phyloP scores from a whole-genome alignment of 2,113 vertebrate species.

The Hippocampus abdominalis region DNA sequence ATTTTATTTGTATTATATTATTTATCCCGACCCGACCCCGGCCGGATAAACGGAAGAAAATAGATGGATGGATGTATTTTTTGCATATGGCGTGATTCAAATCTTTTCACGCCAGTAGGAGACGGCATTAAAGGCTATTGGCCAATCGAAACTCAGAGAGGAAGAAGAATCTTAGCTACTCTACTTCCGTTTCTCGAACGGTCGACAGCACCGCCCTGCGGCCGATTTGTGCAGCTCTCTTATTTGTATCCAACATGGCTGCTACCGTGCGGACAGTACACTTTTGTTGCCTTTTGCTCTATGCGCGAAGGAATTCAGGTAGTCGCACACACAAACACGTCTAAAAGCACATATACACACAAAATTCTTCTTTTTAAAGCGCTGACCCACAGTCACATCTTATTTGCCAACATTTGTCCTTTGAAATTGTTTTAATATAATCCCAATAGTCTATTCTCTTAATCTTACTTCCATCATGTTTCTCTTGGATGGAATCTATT shows the following conservation, averaged over 20 bases:
- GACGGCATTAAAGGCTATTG: neutral
- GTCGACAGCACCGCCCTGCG: constrained; percentile 37
- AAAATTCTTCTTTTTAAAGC: neutral
- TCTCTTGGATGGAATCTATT: too few species aligned
- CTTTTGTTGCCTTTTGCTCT: constrained; percentile 2
- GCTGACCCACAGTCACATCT: too few species aligned
- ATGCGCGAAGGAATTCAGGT: constrained; percentile 21
- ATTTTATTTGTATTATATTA: too few species aligned
- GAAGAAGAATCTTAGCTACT: neutral
- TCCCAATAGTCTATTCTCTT: too few species aligned
- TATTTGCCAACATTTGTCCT: too few species aligned
- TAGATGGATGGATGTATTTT: too few species aligned
- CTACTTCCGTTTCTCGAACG: neutral
- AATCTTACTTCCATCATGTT: too few species aligned
- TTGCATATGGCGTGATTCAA: neutral
- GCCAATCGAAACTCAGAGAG: neutral
- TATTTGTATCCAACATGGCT: constrained; percentile 52
- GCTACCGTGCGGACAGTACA: constrained; percentile 23
- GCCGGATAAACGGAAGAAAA: too few species aligned
- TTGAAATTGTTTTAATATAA: too few species aligned
- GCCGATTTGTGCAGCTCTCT: neutral
- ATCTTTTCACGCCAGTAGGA: neutral
- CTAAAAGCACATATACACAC: neutral
- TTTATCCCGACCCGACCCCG: too few species aligned
- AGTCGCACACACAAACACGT: neutral